Evolutionary conservation across 2,797 vertebrate species (phyloP).

Genomic region (Epinephelus awoara): DNA sequence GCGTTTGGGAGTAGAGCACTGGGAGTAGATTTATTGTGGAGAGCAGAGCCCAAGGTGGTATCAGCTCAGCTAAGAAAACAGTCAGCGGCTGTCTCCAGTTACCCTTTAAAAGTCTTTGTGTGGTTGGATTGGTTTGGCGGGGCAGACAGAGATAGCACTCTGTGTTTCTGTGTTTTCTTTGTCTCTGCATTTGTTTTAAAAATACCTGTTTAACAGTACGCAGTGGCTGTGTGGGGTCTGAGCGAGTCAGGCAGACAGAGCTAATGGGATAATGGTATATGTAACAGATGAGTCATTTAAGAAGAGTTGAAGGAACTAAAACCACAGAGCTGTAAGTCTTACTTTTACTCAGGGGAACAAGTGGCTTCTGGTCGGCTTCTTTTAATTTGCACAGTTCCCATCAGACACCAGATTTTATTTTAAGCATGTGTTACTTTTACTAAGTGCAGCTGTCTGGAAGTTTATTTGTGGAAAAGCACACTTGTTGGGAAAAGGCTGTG

Average conservation of each 20-base stretch:
- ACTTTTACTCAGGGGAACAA: slow-evolving; percentile 46
- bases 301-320: slow-evolving; percentile 53
- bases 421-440: slow-evolving; percentile 32
- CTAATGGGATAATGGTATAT: slow-evolving; percentile 58
- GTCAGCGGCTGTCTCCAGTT: slow-evolving; percentile 28
- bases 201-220: slow-evolving; percentile 7
- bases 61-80: slow-evolving; percentile 36
- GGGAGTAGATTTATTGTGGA: slow-evolving; percentile 21
- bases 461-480: background rate
- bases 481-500: background rate
- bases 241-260: slow-evolving; percentile 49
- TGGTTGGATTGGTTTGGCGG: slow-evolving; percentile 8
- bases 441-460: slow-evolving; percentile 19
- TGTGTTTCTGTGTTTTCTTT: slow-evolving; percentile 10
- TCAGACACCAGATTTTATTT: slow-evolving; percentile 31
- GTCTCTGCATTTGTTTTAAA: slow-evolving; percentile 1
- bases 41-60: slow-evolving; percentile 21
- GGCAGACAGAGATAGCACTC: slow-evolving; percentile 11
- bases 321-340: slow-evolving; percentile 43
- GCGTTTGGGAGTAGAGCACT: background rate
- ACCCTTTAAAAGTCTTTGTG: slow-evolving; percentile 25
- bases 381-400: slow-evolving; percentile 43
- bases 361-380: slow-evolving; percentile 35
- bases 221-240: slow-evolving; percentile 48
- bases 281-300: slow-evolving; percentile 69